These are phyloP conservation scores for Oreohelix idahoensis DNA, from an alignment of 1,140 invertebrate genomes.

Conservation along the genomic window DNA sequence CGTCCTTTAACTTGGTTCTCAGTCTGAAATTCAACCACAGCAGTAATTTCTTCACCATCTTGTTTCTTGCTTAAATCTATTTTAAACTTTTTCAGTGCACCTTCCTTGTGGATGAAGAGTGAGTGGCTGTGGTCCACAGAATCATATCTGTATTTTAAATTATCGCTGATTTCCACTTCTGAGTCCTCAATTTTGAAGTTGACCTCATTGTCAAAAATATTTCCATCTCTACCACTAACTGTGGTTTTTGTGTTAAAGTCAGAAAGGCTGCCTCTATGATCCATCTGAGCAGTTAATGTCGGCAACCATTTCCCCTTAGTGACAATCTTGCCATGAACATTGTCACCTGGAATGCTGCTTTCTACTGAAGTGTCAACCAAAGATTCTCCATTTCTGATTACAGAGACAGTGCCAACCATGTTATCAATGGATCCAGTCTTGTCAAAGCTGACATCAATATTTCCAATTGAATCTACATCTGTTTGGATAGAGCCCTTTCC, in stretches of 20 bases:
- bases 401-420: background rate
- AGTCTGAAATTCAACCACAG: background rate
- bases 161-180: background rate
- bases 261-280: background rate
- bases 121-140: background rate
- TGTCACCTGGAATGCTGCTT: background rate
- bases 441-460: background rate
- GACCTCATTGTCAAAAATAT: slow-evolving; percentile 12
- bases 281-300: background rate
- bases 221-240: background rate
- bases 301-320: slow-evolving; percentile 18
- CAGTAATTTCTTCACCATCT: background rate
- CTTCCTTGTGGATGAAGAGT: slow-evolving; percentile 23
- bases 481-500: background rate
- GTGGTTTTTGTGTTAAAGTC: slow-evolving; percentile 14
- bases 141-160: background rate
- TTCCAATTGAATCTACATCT: background rate
- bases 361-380: background rate
- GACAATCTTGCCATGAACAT: slow-evolving; percentile 3
- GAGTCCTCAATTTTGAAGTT: slow-evolving; percentile 5
- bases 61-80: background rate
- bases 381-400: slow-evolving; percentile 5
- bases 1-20: background rate
- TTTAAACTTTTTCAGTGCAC: background rate
- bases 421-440: background rate